phyloP scores from a whole-genome alignment of 2,888 invertebrate genomes.

The Hirtodrosophila histrioides region DNA sequence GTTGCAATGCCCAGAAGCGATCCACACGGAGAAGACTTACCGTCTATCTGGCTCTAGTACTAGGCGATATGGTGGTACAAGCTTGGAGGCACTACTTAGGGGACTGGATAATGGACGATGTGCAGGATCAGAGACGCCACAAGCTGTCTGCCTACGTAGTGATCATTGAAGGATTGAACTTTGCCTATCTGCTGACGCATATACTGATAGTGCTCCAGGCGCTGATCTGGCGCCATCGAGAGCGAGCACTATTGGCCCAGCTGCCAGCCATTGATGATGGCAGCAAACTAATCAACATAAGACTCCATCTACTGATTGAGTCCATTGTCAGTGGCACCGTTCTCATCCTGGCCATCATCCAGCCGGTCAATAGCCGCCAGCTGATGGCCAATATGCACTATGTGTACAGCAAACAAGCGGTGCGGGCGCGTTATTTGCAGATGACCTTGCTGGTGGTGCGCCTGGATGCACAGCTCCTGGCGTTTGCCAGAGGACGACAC shows the following conservation, averaged over 20 bases:
- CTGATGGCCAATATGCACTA: slow-evolving; percentile 20
- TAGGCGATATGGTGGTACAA: slow-evolving; percentile 31
- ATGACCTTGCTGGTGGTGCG: slow-evolving; percentile 54
- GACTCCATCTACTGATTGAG: slow-evolving; percentile 41
- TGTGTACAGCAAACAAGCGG: slow-evolving; percentile 45
- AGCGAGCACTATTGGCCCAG: slow-evolving; percentile 37
- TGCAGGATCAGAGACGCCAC: not conserved
- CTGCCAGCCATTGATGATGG: slow-evolving; percentile 19
- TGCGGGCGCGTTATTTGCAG: slow-evolving; percentile 65
- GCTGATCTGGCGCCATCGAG: slow-evolving; percentile 36
- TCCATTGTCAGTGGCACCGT: not conserved
- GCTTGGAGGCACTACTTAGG: slow-evolving; percentile 9
- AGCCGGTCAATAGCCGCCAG: not conserved
- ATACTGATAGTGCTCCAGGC: slow-evolving; percentile 43
- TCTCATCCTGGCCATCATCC: not conserved
- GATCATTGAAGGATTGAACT: slow-evolving; percentile 33
- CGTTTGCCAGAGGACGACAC: not conserved
- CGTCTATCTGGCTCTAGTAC: slow-evolving; percentile 32
- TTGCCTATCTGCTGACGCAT: slow-evolving; percentile 49
- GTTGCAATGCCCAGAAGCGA: slow-evolving; percentile 38
- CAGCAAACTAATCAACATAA: slow-evolving; percentile 1
- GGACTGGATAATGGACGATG: not conserved
- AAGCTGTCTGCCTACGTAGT: not conserved
- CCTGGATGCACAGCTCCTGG: slow-evolving; percentile 53
- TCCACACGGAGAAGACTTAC: slow-evolving; percentile 28